Evolutionary conservation across 1,140 invertebrate genomes (phyloP).

Genomic region (Aricia agestis): DNA sequence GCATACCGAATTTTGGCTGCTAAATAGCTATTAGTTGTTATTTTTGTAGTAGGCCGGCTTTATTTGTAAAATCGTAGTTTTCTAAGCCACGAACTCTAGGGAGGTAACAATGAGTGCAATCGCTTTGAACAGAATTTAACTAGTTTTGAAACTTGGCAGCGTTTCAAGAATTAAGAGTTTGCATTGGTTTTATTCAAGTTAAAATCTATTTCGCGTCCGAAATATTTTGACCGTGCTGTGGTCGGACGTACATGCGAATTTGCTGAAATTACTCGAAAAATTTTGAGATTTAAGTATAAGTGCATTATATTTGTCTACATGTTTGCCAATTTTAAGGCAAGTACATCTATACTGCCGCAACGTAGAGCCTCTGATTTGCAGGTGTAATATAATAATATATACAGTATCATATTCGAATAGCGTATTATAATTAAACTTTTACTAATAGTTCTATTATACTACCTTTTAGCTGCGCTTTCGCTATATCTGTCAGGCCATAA

Average conservation of each 20-base stretch:
- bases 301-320: no score
- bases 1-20: no score
- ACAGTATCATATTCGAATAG: no score
- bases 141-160: slow-evolving; percentile 32
- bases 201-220: slow-evolving; percentile 18
- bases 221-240: slow-evolving; percentile 6
- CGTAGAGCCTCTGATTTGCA: no score
- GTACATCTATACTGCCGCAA: no score
- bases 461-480: no score
- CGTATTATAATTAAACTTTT: no score
- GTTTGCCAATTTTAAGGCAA: no score
- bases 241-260: not conserved
- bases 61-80: slow-evolving; percentile 25
- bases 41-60: not conserved
- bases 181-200: slow-evolving; percentile 22
- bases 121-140: slow-evolving; percentile 35
- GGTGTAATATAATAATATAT: no score
- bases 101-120: slow-evolving; percentile 31
- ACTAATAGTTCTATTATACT: no score
- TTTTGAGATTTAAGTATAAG: no score
- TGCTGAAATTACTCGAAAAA: not conserved
- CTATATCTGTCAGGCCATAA: no score
- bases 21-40: not conserved
- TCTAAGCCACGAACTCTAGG: slow-evolving; percentile 26
- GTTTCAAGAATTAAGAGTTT: slow-evolving; percentile 33